phyloP scores from a whole-genome alignment of 2,888 invertebrate species.

The Noctua fimbriata region DNA sequence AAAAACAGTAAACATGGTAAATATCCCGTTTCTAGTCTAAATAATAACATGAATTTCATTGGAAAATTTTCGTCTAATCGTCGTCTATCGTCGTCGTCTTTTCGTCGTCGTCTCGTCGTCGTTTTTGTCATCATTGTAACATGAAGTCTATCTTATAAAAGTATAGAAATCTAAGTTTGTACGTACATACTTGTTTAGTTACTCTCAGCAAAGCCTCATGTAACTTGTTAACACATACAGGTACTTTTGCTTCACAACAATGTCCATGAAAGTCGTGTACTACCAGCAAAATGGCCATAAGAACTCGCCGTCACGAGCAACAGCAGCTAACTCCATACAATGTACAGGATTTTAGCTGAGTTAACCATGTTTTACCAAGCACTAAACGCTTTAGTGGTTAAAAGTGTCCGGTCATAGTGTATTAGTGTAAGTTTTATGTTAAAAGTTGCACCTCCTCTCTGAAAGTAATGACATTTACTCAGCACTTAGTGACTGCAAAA shows the following conservation, averaged over 20 bases:
- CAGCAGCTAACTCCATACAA: slow-evolving; percentile 39
- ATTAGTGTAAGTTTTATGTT: slow-evolving; percentile 65
- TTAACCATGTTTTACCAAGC: slow-evolving; percentile 56
- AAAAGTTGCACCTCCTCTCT: slow-evolving; percentile 58
- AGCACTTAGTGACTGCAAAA: slow-evolving; percentile 50
- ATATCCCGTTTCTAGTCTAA: too few relatives aligned
- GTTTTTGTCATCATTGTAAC: too few relatives aligned
- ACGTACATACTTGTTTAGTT: not conserved
- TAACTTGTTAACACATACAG: slow-evolving; percentile 16
- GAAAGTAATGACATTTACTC: slow-evolving; percentile 61
- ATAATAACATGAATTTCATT: too few relatives aligned
- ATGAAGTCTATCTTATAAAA: not conserved
- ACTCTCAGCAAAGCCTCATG: not conserved
- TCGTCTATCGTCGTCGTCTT: too few relatives aligned
- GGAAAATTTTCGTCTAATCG: not conserved
- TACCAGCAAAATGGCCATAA: slow-evolving; percentile 31
- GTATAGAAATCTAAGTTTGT: not conserved
- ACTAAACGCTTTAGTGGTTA: slow-evolving; percentile 63
- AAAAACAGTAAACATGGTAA: too few relatives aligned
- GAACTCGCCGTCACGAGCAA: slow-evolving; percentile 35
- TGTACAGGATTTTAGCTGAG: slow-evolving; percentile 53
- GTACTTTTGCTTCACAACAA: slow-evolving; percentile 10
- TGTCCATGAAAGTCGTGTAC: slow-evolving; percentile 25
- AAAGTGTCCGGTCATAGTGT: slow-evolving; percentile 59
- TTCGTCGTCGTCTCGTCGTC: too few relatives aligned